Evolutionary conservation across 92 coral and sea anemone genomes (phyloP).

Genomic region (Pocillopora grandis): DNA sequence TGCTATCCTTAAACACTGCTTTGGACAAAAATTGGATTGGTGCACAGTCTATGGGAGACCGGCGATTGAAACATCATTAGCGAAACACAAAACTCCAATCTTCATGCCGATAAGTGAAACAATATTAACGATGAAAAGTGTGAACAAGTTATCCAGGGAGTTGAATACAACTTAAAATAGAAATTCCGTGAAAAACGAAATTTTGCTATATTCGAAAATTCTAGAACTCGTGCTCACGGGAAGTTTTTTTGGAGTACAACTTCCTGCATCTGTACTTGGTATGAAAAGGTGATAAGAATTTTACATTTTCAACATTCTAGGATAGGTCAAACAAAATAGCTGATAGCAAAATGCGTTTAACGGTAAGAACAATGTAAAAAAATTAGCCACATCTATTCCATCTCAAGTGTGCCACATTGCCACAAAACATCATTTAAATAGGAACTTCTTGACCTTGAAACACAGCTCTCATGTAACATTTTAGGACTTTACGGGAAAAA

Average conservation of each 20-base stretch:
- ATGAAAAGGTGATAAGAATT: not conserved
- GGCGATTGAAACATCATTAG: not conserved
- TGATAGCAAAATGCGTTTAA: not conserved
- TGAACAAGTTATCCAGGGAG: not conserved
- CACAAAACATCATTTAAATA: not conserved
- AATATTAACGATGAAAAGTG: not conserved
- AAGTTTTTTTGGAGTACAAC: not conserved
- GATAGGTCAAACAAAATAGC: not conserved
- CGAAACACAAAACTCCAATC: not conserved
- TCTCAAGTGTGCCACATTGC: not conserved
- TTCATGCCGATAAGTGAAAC: not conserved
- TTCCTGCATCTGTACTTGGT: not conserved
- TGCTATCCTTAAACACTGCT: too few relatives aligned
- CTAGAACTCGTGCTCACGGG: not conserved
- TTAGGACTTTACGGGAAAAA: not conserved
- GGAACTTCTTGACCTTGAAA: not conserved
- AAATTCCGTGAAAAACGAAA: not conserved
- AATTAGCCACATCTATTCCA: not conserved
- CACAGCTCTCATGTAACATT: too few relatives aligned
- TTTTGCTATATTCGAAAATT: not conserved
- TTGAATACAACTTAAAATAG: not conserved
- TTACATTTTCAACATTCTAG: slow-evolving; percentile 1
- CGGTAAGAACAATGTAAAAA: not conserved
- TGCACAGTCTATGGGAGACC: too few relatives aligned
- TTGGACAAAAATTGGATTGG: too few relatives aligned